These are phyloP conservation scores for Trypoxylon attenuatum DNA, from an alignment of 2,888 invertebrate species.

Conservation along the genomic window DNA sequence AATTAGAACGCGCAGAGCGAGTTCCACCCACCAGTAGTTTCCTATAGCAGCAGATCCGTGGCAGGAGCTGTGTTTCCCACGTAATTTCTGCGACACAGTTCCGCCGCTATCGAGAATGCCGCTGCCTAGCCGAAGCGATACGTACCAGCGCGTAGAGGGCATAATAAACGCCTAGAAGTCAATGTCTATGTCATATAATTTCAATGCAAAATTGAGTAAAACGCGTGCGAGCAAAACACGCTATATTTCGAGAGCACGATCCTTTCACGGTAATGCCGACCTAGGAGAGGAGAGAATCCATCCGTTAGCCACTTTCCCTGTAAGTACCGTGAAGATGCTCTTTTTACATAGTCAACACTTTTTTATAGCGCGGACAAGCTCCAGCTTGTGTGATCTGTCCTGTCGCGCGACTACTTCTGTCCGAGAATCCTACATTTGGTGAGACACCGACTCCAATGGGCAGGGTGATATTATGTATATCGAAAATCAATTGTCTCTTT, in stretches of 20 bases:
- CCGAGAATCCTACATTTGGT: slow-evolving; percentile 2
- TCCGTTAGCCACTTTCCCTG: slow-evolving; percentile 22
- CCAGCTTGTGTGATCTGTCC: neutral
- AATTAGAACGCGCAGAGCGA: too few species aligned
- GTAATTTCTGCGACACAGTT: too few species aligned
- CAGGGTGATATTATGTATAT: neutral
- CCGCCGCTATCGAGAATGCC: neutral
- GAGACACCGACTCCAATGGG: neutral
- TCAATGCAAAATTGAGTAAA: neutral
- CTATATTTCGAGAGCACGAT: too few species aligned
- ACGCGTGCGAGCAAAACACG: neutral
- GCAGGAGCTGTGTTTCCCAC: too few species aligned
- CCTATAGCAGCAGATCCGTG: too few species aligned
- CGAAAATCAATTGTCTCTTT: slow-evolving; percentile 10
- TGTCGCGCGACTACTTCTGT: neutral
- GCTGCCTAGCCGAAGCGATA: neutral
- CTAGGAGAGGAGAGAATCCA: slow-evolving; percentile 13
- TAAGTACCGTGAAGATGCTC: slow-evolving; percentile 22
- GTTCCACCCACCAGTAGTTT: neutral
- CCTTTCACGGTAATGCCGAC: too few species aligned
- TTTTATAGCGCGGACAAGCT: neutral
- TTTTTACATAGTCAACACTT: slow-evolving; percentile 17
- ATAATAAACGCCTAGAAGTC: slow-evolving; percentile 30
- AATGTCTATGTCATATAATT: slow-evolving; percentile 27
- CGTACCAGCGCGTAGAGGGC: slow-evolving; percentile 11